A percentile compares a stretch with the other conserved stretches of the same genome.
These are phyloP conservation scores for Chromobotia macracanthus DNA, from an alignment of 2,797 vertebrate genomes.

Conservation along the genomic window DNA sequence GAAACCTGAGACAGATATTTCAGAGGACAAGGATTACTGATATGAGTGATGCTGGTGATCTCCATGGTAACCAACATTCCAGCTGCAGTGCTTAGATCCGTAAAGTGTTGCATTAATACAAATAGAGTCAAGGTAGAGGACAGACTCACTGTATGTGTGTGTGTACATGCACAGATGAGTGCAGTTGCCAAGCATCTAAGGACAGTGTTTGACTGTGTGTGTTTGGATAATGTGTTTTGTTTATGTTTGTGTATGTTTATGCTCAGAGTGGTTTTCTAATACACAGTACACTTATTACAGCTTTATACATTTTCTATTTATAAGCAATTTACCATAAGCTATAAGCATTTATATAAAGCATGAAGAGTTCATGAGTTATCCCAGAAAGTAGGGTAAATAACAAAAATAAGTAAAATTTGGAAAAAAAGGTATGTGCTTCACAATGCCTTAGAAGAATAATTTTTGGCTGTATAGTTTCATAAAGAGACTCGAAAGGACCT, in stretches of 20 bases:
- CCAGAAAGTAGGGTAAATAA: not conserved
- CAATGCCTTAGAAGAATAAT: too few relatives aligned
- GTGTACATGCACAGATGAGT: slow-evolving; percentile 4
- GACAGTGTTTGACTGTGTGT: not conserved
- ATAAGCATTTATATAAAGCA: too few relatives aligned
- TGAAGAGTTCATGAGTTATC: not conserved
- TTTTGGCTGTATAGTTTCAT: too few relatives aligned
- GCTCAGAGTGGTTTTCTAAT: too few relatives aligned
- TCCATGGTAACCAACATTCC: slow-evolving; percentile 34
- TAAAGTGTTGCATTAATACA: slow-evolving; percentile 24
- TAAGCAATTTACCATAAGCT: not conserved
- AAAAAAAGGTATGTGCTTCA: too few relatives aligned
- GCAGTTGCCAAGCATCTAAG: not conserved
- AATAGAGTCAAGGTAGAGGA: not conserved
- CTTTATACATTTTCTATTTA: not conserved
- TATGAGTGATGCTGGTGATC: slow-evolving; percentile 18
- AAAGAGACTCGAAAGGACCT: too few relatives aligned
- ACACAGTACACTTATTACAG: too few relatives aligned
- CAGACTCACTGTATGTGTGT: too few relatives aligned
- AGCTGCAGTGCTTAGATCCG: not conserved
- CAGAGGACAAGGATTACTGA: not conserved
- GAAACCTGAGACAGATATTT: not conserved
- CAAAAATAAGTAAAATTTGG: too few relatives aligned
- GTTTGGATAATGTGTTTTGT: not conserved
- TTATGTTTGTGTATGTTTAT: too few relatives aligned